These are phyloP conservation scores for Erebia ligea DNA, from an alignment of 2,888 invertebrate species.

Conservation along the genomic window DNA sequence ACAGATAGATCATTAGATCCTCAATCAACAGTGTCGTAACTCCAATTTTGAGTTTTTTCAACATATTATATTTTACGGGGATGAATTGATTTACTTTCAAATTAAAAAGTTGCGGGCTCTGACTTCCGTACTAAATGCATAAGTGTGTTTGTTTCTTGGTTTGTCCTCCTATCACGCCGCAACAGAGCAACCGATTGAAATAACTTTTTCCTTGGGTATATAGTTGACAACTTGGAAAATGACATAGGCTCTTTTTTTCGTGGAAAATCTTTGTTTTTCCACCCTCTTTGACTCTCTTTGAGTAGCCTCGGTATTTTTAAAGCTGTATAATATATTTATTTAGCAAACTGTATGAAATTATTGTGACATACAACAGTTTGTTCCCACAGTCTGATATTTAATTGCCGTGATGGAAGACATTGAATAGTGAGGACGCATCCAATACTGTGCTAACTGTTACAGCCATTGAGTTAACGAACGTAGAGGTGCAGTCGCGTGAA, in stretches of 20 bases:
- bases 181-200: no score
- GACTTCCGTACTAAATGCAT: no score
- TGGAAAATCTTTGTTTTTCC: no score
- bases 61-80: neutral
- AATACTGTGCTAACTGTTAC: slow-evolving; percentile 32
- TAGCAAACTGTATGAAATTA: neutral
- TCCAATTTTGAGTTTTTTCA: slow-evolving; percentile 38
- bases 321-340: neutral
- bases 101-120: no score
- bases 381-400: slow-evolving; percentile 42
- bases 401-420: slow-evolving; percentile 36
- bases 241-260: no score
- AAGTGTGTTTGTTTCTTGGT: no score
- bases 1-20: slow-evolving; percentile 49
- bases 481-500: neutral
- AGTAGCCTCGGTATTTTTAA: no score
- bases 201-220: no score
- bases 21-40: slow-evolving; percentile 45
- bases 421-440: slow-evolving; percentile 28
- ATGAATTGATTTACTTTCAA: no score
- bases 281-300: no score
- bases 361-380: slow-evolving; percentile 19
- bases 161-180: no score
- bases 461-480: neutral
- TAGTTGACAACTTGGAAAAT: no score